A percentile compares a stretch with the other conserved stretches of the same genome.
Conservation (phyloP, 2,113 vertebrate species). For the Crotophaga sulcirostris region DNA sequence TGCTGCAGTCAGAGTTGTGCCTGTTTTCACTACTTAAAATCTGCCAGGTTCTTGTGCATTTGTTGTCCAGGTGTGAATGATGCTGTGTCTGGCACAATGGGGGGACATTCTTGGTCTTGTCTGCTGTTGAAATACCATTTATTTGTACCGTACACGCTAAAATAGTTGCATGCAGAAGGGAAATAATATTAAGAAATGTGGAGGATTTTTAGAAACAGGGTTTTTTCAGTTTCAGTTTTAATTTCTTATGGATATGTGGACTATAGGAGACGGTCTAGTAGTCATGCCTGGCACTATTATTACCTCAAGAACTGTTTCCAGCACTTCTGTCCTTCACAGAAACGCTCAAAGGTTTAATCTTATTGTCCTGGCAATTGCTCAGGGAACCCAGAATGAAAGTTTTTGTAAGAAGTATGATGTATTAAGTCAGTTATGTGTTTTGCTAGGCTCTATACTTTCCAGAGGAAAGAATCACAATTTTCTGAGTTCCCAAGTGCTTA, state of each 20-base stretch:
- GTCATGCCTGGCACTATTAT: neutral
- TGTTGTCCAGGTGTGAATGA: neutral
- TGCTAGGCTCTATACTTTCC: neutral
- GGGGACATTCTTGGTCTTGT: neutral
- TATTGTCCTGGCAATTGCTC: neutral
- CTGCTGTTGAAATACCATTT: neutral
- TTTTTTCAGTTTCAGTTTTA: neutral
- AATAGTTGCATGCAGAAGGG: neutral
- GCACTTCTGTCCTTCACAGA: neutral
- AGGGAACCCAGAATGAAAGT: neutral
- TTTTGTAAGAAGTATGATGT: neutral
- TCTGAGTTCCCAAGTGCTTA: neutral
- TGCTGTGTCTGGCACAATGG: neutral
- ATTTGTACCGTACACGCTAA: accelerated
- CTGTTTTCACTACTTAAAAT: neutral
- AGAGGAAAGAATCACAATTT: slow-evolving; percentile 1
- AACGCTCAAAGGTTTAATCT: neutral
- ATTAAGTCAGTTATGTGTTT: neutral
- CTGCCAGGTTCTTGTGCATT: neutral
- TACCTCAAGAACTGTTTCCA: neutral
- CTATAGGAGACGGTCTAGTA: neutral
- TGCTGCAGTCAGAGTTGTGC: neutral
- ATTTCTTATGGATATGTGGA: neutral
- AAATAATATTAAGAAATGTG: neutral
- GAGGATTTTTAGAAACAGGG: neutral